These are phyloP conservation scores for Callaeas wilsoni DNA, from an alignment of 2,113 vertebrate genomes.

Conservation along the genomic window DNA sequence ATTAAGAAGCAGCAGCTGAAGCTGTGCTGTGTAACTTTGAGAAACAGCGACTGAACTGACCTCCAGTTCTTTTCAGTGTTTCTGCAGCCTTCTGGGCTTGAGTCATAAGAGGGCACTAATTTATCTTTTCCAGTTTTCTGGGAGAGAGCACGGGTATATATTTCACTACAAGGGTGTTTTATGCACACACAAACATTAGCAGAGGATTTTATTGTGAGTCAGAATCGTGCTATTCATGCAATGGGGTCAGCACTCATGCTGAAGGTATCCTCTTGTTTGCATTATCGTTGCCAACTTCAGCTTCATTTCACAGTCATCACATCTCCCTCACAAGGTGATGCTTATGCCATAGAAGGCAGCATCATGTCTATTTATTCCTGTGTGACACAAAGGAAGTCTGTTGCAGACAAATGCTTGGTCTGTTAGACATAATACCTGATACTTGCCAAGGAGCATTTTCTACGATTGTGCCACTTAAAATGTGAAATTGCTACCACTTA, in stretches of 20 bases:
- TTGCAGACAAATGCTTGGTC: conserved; percentile 48
- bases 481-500: conserved; percentile 33
- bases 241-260: neutral
- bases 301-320: conserved; percentile 12
- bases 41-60: neutral
- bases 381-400: conserved; percentile 41
- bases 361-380: conserved; percentile 26
- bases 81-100: neutral
- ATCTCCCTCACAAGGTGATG: conserved; percentile 18
- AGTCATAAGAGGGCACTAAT: neutral
- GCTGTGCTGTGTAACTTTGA: neutral
- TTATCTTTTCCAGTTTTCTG: neutral
- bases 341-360: conserved; percentile 32
- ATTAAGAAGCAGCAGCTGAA: neutral
- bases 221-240: neutral
- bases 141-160: neutral
- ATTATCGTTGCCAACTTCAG: neutral
- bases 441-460: conserved; percentile 56
- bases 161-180: conserved; percentile 9
- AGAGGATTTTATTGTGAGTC: neutral
- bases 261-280: conserved; percentile 6
- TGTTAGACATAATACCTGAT: conserved; percentile 49
- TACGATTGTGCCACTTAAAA: conserved; percentile 49
- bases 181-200: neutral
- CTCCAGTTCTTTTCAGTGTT: neutral